Conservation (phyloP, 2,113 vertebrate species). For the Bos indicus region DNA sequence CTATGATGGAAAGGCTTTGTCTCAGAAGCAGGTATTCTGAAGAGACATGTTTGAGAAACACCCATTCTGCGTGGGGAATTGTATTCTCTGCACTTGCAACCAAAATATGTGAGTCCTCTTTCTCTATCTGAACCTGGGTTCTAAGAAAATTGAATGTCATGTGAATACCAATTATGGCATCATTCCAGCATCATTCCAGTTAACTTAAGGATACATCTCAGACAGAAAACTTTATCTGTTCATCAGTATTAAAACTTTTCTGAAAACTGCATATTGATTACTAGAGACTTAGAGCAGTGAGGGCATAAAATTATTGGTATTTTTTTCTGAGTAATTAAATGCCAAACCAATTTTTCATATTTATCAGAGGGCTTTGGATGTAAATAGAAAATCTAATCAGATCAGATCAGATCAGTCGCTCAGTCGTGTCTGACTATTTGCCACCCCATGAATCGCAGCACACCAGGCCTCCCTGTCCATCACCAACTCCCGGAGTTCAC, state of each 20-base stretch:
- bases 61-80: neutral
- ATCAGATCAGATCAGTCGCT: no score
- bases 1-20: neutral
- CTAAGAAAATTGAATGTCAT: neutral
- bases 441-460: no score
- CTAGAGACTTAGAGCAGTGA: neutral
- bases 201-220: neutral
- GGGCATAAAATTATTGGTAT: no score
- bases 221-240: neutral
- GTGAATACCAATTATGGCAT: neutral
- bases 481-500: no score
- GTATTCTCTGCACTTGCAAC: neutral
- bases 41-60: neutral
- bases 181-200: neutral
- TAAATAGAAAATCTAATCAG: neutral
- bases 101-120: neutral
- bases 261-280: neutral
- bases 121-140: neutral
- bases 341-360: neutral
- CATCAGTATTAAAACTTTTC: neutral
- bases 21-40: neutral
- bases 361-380: neutral
- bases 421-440: no score
- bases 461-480: no score
- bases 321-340: neutral